These are phyloP conservation scores for Sterna hirundo DNA, from an alignment of 2,113 vertebrate genomes.

Conservation along the genomic window DNA sequence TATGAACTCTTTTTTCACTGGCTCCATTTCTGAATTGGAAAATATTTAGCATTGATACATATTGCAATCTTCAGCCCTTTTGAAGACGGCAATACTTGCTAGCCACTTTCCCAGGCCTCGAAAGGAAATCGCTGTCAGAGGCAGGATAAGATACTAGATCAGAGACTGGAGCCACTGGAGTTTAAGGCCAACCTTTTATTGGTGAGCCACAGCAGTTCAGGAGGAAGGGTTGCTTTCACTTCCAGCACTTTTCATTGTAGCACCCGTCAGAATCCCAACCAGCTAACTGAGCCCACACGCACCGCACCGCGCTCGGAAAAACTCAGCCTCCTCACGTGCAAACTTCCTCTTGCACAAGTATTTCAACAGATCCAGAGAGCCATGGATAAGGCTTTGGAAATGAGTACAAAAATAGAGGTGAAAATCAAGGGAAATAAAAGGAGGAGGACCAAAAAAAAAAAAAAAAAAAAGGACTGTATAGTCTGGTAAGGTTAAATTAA, in stretches of 20 bases:
- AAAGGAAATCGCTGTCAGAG: not conserved
- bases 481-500: not conserved
- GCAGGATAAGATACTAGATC: not conserved
- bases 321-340: fast-evolving
- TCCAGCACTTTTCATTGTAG: not conserved
- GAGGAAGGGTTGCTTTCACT: not conserved
- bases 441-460: not conserved
- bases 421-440: not conserved
- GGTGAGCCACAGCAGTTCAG: not conserved
- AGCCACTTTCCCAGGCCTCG: not conserved
- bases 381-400: not conserved
- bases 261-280: not conserved
- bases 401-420: not conserved
- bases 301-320: fast-evolving
- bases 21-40: not conserved
- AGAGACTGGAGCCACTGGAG: not conserved
- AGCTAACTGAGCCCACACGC: fast-evolving
- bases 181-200: not conserved
- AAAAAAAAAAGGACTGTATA: not conserved
- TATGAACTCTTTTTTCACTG: not conserved
- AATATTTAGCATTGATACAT: not conserved
- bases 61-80: not conserved
- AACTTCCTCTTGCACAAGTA: too few relatives aligned
- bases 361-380: not conserved
- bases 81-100: not conserved